Percentiles rank a stretch among this genome's conserved stretches.
Evolutionary conservation across 2,888 invertebrate genomes (phyloP).

Genomic region (Charanyca ferruginea): DNA sequence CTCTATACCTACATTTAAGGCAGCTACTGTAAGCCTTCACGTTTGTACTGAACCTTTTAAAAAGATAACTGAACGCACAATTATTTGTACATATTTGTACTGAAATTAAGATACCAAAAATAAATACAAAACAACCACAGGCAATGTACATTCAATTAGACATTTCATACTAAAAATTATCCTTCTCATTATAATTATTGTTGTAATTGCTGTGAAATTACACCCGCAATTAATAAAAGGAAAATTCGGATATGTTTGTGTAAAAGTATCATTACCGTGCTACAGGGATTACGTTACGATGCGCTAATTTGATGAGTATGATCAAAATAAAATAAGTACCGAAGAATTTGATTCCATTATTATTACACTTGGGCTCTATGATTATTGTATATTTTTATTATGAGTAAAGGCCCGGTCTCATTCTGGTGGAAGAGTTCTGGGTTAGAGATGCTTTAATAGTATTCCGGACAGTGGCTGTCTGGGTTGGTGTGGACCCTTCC

Average conservation of each 20-base stretch:
- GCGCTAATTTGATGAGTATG: background rate
- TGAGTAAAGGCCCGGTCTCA: too few relatives aligned
- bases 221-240: conserved; percentile 31
- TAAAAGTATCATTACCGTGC: conserved; percentile 20
- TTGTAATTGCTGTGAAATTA: conserved; percentile 28
- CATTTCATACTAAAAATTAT: background rate
- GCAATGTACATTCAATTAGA: background rate
- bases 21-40: background rate
- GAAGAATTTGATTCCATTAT: too few relatives aligned
- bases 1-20: background rate
- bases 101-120: background rate
- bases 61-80: too few relatives aligned
- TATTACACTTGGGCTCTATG: too few relatives aligned
- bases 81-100: too few relatives aligned
- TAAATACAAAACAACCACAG: background rate
- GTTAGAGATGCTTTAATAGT: too few relatives aligned
- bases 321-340: too few relatives aligned
- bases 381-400: too few relatives aligned
- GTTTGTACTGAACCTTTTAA: background rate
- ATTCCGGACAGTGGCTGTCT: too few relatives aligned
- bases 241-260: conserved; percentile 22
- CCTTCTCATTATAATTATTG: conserved; percentile 2
- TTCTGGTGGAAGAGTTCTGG: too few relatives aligned
- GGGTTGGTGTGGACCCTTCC: too few relatives aligned
- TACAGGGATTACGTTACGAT: conserved; percentile 23